These are phyloP conservation scores for Mesaphorura yosii DNA, from an alignment of 1,140 invertebrate genomes.

Conservation along the genomic window DNA sequence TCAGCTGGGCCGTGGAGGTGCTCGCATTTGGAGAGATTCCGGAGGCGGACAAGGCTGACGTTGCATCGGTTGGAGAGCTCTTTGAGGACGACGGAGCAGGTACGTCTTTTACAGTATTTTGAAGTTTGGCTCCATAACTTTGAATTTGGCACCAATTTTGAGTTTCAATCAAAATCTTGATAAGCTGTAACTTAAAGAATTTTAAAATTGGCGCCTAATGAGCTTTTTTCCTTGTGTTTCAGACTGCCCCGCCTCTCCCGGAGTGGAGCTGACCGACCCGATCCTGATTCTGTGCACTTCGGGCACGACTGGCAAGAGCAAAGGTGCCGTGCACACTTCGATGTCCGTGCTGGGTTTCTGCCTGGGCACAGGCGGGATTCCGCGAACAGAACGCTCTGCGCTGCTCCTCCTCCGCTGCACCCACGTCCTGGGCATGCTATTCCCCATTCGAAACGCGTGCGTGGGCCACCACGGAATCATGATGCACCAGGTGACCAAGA, in stretches of 20 bases:
- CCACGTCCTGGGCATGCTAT: constrained; percentile 26
- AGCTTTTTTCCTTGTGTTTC: no score
- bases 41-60: constrained; percentile 8
- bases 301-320: constrained; percentile 25
- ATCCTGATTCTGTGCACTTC: constrained; percentile 24
- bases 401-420: constrained; percentile 23
- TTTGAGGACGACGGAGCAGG: constrained; percentile 21
- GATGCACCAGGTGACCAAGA: constrained; percentile 29
- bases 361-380: constrained; percentile 13
- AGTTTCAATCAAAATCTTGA: no score
- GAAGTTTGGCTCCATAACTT: neutral
- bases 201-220: no score
- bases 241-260: constrained; percentile 18
- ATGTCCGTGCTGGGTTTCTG: constrained; percentile 19
- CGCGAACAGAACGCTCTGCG: constrained; percentile 11
- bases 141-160: neutral
- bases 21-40: constrained; percentile 20
- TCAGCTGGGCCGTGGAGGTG: constrained; percentile 23
- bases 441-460: constrained; percentile 23
- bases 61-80: no score
- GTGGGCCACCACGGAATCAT: constrained; percentile 25
- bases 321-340: constrained; percentile 27
- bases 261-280: constrained; percentile 17
- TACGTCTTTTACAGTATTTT: constrained; percentile 4
- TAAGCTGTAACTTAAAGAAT: no score